phyloP scores from a whole-genome alignment of 2,113 vertebrate species.

The Pituophis catenifer region DNA sequence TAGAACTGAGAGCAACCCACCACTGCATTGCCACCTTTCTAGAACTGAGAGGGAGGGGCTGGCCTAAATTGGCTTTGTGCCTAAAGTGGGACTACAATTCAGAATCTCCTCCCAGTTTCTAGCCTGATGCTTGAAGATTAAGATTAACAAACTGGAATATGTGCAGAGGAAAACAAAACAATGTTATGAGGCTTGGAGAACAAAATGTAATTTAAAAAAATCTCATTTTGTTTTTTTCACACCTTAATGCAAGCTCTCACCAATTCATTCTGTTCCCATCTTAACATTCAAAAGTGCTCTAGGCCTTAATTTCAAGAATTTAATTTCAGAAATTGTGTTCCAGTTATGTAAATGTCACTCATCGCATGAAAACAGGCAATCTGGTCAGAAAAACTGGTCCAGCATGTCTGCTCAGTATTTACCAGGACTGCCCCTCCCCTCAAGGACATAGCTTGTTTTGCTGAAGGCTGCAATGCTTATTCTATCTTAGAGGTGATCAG shows the following conservation, averaged over 20 bases:
- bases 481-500: not conserved
- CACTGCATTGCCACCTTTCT: not conserved
- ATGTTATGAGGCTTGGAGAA: not conserved
- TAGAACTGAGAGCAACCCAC: too few relatives aligned
- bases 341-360: not conserved
- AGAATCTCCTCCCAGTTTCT: not conserved
- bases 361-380: not conserved
- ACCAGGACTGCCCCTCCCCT: not conserved
- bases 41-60: not conserved
- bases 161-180: not conserved
- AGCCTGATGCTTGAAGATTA: not conserved
- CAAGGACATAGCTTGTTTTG: not conserved
- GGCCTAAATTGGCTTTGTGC: not conserved
- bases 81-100: not conserved
- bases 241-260: not conserved
- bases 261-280: not conserved
- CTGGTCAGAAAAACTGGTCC: not conserved
- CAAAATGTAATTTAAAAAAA: not conserved
- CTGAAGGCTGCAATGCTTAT: not conserved
- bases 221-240: not conserved
- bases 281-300: not conserved
- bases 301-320: not conserved
- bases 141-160: not conserved
- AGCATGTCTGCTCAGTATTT: not conserved
- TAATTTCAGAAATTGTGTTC: not conserved